A percentile compares a stretch with the other conserved stretches of the same genome.
These are phyloP conservation scores for Gallinago jamesoni DNA, from an alignment of 2,113 vertebrate genomes.

Conservation along the genomic window DNA sequence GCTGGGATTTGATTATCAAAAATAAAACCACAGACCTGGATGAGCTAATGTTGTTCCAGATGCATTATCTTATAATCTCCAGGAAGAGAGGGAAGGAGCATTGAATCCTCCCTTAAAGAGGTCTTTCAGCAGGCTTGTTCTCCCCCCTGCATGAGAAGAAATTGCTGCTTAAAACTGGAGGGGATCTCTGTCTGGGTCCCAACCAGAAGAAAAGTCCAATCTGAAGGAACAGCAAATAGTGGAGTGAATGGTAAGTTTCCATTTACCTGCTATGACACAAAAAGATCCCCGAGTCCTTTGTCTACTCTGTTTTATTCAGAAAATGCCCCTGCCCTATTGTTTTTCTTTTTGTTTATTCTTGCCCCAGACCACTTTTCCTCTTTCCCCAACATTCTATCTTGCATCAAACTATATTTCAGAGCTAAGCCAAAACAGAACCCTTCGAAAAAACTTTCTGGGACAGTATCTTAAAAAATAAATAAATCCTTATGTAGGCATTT, in stretches of 20 bases:
- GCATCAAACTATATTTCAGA: neutral
- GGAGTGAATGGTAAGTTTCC: neutral
- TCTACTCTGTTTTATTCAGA: neutral
- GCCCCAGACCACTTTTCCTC: neutral
- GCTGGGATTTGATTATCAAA: slow-evolving; percentile 71
- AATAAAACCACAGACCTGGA: slow-evolving; percentile 69
- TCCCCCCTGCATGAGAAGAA: neutral
- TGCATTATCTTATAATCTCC: slow-evolving; percentile 72
- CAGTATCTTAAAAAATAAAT: neutral
- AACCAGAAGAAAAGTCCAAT: slow-evolving; percentile 6
- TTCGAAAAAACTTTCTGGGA: neutral
- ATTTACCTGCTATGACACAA: neutral
- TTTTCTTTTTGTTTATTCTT: neutral
- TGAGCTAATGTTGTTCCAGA: slow-evolving; percentile 75
- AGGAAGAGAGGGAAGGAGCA: slow-evolving; percentile 54
- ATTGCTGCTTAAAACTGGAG: neutral
- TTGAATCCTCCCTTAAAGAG: slow-evolving; percentile 34
- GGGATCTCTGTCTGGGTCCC: neutral
- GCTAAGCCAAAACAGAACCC: neutral
- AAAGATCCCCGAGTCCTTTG: neutral
- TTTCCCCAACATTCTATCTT: neutral
- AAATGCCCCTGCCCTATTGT: neutral
- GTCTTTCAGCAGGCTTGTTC: slow-evolving; percentile 4
- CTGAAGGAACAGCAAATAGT: neutral
- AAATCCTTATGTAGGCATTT: neutral